These are phyloP conservation scores for Anabacerthia variegaticeps DNA, from an alignment of 2,797 vertebrate species.

Conservation along the genomic window DNA sequence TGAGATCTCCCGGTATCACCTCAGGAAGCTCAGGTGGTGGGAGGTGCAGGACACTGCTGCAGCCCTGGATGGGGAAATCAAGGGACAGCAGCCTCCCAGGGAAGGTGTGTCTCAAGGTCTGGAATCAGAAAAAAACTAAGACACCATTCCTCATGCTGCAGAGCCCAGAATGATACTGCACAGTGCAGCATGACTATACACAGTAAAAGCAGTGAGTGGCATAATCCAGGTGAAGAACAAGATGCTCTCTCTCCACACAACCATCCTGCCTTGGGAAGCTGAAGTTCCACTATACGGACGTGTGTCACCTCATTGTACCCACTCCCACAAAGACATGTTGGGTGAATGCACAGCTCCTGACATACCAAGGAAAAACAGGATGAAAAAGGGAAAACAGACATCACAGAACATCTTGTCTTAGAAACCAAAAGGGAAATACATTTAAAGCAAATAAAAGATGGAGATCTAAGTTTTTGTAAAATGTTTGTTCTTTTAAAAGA, in stretches of 20 bases:
- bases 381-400: background rate
- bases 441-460: background rate
- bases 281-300: fast-evolving
- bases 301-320: fast-evolving
- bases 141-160: fast-evolving
- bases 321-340: background rate
- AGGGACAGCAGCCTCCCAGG: background rate
- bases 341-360: background rate
- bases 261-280: background rate
- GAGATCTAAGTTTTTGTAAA: background rate
- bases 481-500: background rate
- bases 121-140: fast-evolving
- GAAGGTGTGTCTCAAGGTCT: background rate
- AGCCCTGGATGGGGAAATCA: background rate
- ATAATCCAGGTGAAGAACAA: background rate
- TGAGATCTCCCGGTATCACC: background rate
- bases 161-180: fast-evolving
- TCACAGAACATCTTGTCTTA: background rate
- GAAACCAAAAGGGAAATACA: background rate
- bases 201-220: background rate
- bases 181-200: background rate
- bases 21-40: fast-evolving
- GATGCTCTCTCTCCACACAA: background rate
- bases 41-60: background rate
- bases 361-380: background rate